Evolutionary conservation across 2,113 vertebrate genomes (phyloP), one percentile per base, ranked within the genome.

Genomic region (Ceuthmochares aereus): DNA sequence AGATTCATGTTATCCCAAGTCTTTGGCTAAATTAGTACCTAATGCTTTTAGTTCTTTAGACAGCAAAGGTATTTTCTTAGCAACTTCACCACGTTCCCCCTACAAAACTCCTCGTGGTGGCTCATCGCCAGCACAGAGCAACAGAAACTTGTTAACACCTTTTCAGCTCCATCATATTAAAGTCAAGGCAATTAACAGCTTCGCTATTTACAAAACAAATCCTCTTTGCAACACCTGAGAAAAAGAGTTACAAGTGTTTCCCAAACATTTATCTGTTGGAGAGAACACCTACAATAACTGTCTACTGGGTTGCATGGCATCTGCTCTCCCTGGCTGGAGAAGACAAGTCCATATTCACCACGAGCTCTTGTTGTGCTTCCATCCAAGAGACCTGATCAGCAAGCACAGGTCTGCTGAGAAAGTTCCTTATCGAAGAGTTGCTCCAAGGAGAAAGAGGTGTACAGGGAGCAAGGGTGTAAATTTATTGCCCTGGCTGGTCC

Each of bases 141-240:
- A 84, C 76, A 73, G 60, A 89, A 92, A 86, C 92, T 78, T 86
- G 68, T 90, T 90, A 96, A 94, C 88, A 93, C 75, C 76, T 95
- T 95, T 90, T 72, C 83, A 34, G 77, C 62, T 94, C 56, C 17
- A 7, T 81, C 64, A 93, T 96, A 96, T 93, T 96, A 94, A 89
- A 96, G 83, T 62, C 92, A 54, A 66, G 64, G 92, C 89, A 96
- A 97, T 97, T 96, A 96, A 87, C 88, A 82, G 74, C 87, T 74
- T 79, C 70, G 1, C 66, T 63, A 97, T 96, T 97, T 97, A 97
- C 94, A 97, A 96, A 96, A 92, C 96, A 96, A 95, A 96, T 96
- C 89, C 69, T 87, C 86, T 87, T 56, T 30, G 66, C 88, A 91
- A 75, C 95, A 96, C 93, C 93, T 93, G 92, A 96, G 96, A 96